Evolutionary conservation across 2,113 vertebrate species (phyloP), one percentile per base, ranked within the genome.

Genomic region (Ramphastos sulfuratus): DNA sequence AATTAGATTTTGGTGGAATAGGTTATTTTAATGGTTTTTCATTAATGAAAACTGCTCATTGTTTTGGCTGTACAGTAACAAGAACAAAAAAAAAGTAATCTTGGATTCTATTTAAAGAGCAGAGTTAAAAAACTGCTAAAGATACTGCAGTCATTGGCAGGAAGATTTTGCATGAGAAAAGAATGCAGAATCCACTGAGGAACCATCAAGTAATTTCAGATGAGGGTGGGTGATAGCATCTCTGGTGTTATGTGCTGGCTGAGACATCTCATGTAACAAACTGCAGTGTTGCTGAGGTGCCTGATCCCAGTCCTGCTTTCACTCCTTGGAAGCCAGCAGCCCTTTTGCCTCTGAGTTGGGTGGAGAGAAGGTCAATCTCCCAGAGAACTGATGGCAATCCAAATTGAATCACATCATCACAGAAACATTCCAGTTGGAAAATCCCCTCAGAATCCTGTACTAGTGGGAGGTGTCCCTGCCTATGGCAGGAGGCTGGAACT

Each of bases 1-100:
- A 98, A 98, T 98, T 98, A 98, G 94, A 96, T 97, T 96, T 97
- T 96, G 96, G 90, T 73, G 35, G 96, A 97, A 97, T 96, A 96
- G 90, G 84, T 97, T 97, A 96, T 96, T 97, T 97, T 97, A 98
- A 97, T 97, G 90, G 64, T 75, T 97, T 97, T 97, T 97, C 94
- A 92, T 97, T 97, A 97, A 97, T 96, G 95, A 97, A 92, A 88
- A 78, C 82, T 95, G 93, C 92, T 92, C 92, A 90, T 97, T 97
- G 94, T 97, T 97, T 96, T 82, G 76, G 54, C 93, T 96, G 67
- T 96, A 94, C 95, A 92, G 85, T 95, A 69, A 80, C 83, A 97
- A 92, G 92, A 92, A 97, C 95, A 35, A 95, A 95, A 42, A 42
- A 95, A 97, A 96, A 76, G 87, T 96, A 78, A 89, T 96, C 85